Percentiles rank a stretch among this genome's conserved stretches.
phyloP scores from a whole-genome alignment of 2,113 vertebrate genomes.

The Labeo catla region DNA sequence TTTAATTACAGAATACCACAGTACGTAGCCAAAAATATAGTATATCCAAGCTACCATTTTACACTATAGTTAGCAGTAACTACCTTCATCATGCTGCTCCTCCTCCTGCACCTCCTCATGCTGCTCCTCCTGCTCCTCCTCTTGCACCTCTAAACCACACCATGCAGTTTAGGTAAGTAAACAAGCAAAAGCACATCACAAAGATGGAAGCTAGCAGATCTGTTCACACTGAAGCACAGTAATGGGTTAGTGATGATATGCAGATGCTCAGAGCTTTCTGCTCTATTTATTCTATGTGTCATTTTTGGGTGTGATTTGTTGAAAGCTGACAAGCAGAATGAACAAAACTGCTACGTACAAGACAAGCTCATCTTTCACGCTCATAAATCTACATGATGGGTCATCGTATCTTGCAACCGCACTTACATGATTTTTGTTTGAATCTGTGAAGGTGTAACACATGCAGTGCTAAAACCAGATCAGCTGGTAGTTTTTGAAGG shows the following conservation, averaged over 20 bases:
- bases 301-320: not conserved
- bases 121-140: constrained; percentile 21
- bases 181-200: not conserved
- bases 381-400: not conserved
- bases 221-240: not conserved
- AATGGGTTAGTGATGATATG: not conserved
- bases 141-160: constrained; percentile 30
- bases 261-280: not conserved
- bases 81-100: constrained; percentile 19
- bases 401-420: not conserved
- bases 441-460: not conserved
- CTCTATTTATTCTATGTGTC: not conserved
- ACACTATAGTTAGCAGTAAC: not conserved
- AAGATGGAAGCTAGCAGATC: not conserved
- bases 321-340: not conserved
- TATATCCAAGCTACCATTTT: not conserved
- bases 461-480: not conserved
- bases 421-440: not conserved
- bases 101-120: constrained; percentile 3
- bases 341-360: not conserved
- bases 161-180: not conserved
- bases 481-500: too few species aligned
- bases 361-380: not conserved
- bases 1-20: too few species aligned
- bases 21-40: not conserved